Percentiles rank a stretch among this genome's conserved stretches.
Conservation (phyloP, 1,140 invertebrate species). For the Temnothorax curvispinosus region DNA sequence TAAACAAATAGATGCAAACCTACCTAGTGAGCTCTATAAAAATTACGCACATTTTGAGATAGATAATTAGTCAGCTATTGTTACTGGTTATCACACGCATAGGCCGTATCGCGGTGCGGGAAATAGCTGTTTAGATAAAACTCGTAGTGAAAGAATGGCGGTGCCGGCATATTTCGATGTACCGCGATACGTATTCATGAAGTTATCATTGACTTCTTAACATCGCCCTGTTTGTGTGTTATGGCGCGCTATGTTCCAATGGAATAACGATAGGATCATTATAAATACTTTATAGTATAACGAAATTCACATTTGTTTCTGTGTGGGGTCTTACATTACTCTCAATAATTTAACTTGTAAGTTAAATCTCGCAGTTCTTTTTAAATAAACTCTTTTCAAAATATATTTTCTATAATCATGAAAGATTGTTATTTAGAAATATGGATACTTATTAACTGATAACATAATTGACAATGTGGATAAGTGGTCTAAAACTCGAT, state of each 20-base stretch:
- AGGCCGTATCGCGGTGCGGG: slow-evolving; percentile 67
- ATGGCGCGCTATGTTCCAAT: slow-evolving; percentile 5
- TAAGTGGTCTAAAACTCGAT: not conserved
- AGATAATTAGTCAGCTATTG: slow-evolving; percentile 57
- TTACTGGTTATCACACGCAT: slow-evolving; percentile 25
- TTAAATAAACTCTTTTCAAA: not conserved
- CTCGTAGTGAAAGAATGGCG: slow-evolving; percentile 75
- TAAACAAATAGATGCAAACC: not conserved
- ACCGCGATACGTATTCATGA: slow-evolving; percentile 59
- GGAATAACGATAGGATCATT: not conserved
- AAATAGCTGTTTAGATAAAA: slow-evolving; percentile 79
- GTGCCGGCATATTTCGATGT: slow-evolving; percentile 78
- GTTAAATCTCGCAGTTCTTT: not conserved
- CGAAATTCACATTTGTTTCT: not conserved
- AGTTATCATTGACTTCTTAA: slow-evolving; percentile 50
- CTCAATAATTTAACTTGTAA: not conserved
- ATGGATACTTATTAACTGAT: not conserved
- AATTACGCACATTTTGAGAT: slow-evolving; percentile 37
- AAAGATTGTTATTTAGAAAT: not conserved
- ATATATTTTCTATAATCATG: not conserved
- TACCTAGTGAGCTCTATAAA: not conserved
- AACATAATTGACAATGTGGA: not conserved
- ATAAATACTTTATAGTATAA: not conserved
- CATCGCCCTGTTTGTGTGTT: slow-evolving; percentile 16
- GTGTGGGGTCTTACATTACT: not conserved